Conservation (phyloP, 2,888 invertebrate genomes). For the Lepidocyrtoides sp. region DNA sequence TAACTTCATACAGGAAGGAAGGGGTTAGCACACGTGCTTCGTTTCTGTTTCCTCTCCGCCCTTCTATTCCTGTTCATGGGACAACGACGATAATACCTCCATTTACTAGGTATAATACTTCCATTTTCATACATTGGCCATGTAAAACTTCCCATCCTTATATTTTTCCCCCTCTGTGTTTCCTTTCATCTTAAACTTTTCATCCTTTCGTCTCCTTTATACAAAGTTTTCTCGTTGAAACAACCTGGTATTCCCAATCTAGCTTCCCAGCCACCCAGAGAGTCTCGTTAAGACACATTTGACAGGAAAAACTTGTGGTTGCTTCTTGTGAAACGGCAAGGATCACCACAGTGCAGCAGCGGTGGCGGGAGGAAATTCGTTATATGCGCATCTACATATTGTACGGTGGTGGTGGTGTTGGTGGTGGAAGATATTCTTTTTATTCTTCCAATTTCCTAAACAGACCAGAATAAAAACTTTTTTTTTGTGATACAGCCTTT, state of each 20-base stretch:
- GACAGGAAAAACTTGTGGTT: slow-evolving; percentile 63
- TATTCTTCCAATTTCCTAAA: background rate
- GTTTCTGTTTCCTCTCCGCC: slow-evolving; percentile 43
- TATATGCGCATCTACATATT: slow-evolving; percentile 46
- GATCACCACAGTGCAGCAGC: slow-evolving; percentile 5
- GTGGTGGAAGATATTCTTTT: slow-evolving; percentile 9
- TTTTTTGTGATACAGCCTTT: background rate
- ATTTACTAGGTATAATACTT: slow-evolving; percentile 10
- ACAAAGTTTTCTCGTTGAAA: slow-evolving; percentile 48
- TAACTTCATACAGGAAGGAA: slow-evolving; percentile 56
- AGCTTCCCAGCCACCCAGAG: slow-evolving; percentile 62
- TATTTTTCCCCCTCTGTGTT: background rate
- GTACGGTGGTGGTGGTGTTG: background rate
- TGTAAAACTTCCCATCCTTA: background rate
- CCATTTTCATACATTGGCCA: background rate
- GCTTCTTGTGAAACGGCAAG: slow-evolving; percentile 19
- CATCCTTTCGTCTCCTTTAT: slow-evolving; percentile 24
- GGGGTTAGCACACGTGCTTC: slow-evolving; percentile 72
- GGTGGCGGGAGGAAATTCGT: background rate
- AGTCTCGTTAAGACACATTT: slow-evolving; percentile 64
- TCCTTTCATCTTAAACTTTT: background rate
- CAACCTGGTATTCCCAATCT: slow-evolving; percentile 40
- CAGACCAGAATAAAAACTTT: background rate
- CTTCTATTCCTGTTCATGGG: slow-evolving; percentile 34
- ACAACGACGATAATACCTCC: slow-evolving; percentile 40